phyloP scores from a whole-genome alignment of 2,797 vertebrate species.

The Lepus townsendii region DNA sequence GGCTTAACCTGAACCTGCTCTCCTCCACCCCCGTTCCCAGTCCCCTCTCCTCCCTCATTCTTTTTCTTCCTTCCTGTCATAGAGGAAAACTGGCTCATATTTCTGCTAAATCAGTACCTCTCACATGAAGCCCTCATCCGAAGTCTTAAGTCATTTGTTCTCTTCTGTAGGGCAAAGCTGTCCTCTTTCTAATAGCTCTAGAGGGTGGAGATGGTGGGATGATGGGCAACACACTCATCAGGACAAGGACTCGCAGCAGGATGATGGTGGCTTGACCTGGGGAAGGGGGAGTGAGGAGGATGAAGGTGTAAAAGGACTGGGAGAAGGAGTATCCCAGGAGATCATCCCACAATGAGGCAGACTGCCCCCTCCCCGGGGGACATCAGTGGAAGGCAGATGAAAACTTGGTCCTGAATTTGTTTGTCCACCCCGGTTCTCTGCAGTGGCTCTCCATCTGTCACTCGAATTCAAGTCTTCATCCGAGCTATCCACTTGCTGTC shows the following conservation, averaged over 20 bases:
- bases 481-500: conserved; percentile 25
- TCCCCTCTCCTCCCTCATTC: neutral
- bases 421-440: neutral
- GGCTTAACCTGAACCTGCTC: neutral
- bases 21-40: too few relatives aligned
- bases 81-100: neutral
- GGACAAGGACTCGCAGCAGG: too few relatives aligned
- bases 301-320: too few relatives aligned
- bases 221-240: neutral
- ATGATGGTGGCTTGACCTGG: neutral
- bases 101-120: neutral
- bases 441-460: neutral
- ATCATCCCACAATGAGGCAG: rapidly evolving
- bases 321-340: neutral
- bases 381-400: neutral
- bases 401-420: neutral
- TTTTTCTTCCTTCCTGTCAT: neutral
- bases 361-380: neutral
- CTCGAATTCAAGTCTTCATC: conserved; percentile 8
- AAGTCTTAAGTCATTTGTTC: neutral
- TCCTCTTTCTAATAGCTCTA: neutral
- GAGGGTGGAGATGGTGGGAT: too few relatives aligned
- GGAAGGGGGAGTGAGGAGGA: neutral
- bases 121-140: neutral
- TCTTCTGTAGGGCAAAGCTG: neutral